These are phyloP conservation scores for Mugil cephalus DNA, from an alignment of 2,113 vertebrate genomes.

Conservation along the genomic window DNA sequence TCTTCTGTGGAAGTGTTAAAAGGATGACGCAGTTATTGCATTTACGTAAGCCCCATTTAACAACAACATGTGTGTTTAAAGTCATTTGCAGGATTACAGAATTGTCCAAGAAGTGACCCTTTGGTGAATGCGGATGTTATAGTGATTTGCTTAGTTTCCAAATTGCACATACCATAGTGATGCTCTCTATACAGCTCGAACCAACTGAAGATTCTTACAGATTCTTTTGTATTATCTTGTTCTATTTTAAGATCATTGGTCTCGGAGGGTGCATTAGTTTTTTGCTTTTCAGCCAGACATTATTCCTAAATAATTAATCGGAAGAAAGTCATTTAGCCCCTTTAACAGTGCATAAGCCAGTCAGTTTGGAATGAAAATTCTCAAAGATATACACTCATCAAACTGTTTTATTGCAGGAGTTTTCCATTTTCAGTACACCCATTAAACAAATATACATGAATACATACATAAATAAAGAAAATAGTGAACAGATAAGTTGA, in stretches of 20 bases:
- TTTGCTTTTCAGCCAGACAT: neutral
- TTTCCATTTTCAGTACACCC: neutral
- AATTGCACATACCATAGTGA: neutral
- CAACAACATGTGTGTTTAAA: constrained; percentile 1
- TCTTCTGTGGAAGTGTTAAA: neutral
- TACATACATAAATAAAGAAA: constrained; percentile 2
- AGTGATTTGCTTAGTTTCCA: neutral
- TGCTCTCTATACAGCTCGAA: neutral
- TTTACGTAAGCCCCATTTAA: neutral
- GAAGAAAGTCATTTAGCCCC: neutral
- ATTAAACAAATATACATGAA: too few relatives aligned
- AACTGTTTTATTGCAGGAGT: too few relatives aligned
- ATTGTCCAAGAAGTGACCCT: neutral
- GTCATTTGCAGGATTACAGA: neutral
- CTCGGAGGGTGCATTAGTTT: constrained; percentile 4
- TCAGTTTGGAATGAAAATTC: neutral
- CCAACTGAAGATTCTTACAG: neutral
- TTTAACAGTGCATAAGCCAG: neutral
- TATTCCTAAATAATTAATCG: neutral
- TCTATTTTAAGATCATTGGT: neutral
- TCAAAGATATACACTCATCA: neutral
- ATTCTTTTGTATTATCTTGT: too few relatives aligned
- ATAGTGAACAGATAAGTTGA: neutral
- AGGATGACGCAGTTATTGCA: neutral
- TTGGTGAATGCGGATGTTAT: neutral